Base-by-base conservation (phyloP, 2,113 vertebrate genomes). In the Stercorarius parasiticus region DNA sequence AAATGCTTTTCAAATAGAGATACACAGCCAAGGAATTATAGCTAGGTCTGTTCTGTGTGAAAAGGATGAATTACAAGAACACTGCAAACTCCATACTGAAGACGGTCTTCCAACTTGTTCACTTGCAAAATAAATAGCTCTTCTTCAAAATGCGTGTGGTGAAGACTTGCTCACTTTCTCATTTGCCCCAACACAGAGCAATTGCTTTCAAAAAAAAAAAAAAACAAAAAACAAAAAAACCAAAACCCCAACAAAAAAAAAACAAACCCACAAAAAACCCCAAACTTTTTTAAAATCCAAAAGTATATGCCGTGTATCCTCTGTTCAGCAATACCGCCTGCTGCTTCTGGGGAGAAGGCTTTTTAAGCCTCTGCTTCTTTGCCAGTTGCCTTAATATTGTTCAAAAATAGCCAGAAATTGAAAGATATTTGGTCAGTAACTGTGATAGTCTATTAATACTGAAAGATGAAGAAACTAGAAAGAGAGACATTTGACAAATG, bases 401-500 rank as follows among this genome's bases (percentile, higher is more conserved):
- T 88, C 86, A 88, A 66, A 88, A 93, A 61, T 25, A 92, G 29
- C n/a, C 66, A 81, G 72, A 78, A 90, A 92, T 87, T 40, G 53
- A 82, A 86, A 86, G 45, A 17, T 81, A 73, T 43, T 89, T 86
- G 62, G 61, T 76, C 82, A 93, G 55, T 77, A 77, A 82, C 22
- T 36, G 42, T 72, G 38, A 52, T 64, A 74, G 58, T 34, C 90
- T 90, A 86, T 82, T 96, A 96, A 96, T 70, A 84, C 15, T 52
- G 62, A 82, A 86, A 93, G 65, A 71, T 55, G 62, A 84, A 78
- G 62, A 94, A 93, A 55, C 43, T 77, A 58, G 59, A 91, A 74
- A 56, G 56, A 74, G 56, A 88, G 59, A 86, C 45, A 76, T 85
- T 80, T 97, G 86, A 89, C 79, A 91, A 72, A 94, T 66, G 52